Evolutionary conservation across 2,113 vertebrate species (phyloP).

Genomic region (Okapia johnstoni): DNA sequence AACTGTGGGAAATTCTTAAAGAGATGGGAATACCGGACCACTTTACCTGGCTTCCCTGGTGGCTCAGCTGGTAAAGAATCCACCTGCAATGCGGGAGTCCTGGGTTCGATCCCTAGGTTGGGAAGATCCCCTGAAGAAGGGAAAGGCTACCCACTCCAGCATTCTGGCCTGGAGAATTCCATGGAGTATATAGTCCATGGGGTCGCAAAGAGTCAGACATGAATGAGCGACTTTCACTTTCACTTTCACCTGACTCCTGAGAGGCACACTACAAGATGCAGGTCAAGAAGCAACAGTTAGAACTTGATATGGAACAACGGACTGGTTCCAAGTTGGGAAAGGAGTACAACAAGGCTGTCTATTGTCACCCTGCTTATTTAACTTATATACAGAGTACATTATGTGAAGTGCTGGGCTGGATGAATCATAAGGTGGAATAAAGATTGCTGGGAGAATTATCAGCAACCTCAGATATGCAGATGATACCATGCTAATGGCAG

Average conservation of each 20-base stretch:
- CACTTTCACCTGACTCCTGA: neutral
- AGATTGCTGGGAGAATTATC: neutral
- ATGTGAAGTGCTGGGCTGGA: neutral
- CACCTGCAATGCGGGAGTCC: neutral
- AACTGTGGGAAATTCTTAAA: neutral
- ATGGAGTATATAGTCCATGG: neutral
- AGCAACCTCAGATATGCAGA: neutral
- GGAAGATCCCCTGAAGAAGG: neutral
- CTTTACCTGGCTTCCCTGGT: neutral
- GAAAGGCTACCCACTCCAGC: neutral
- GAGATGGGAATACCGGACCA: neutral
- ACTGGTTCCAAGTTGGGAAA: neutral
- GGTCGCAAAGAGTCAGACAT: neutral
- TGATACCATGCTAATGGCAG: neutral
- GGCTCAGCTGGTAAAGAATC: neutral
- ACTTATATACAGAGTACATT: neutral
- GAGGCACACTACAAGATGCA: neutral
- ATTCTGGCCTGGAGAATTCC: neutral
- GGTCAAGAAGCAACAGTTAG: neutral
- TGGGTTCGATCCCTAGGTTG: neutral
- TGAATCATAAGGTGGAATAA: neutral
- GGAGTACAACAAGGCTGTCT: neutral
- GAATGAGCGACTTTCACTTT: neutral
- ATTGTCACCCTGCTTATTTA: neutral
- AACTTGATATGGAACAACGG: neutral